A percentile compares a stretch with the other conserved stretches of the same genome.
phyloP scores from a whole-genome alignment of 2,797 vertebrate species.

The Sebastes cheni region DNA sequence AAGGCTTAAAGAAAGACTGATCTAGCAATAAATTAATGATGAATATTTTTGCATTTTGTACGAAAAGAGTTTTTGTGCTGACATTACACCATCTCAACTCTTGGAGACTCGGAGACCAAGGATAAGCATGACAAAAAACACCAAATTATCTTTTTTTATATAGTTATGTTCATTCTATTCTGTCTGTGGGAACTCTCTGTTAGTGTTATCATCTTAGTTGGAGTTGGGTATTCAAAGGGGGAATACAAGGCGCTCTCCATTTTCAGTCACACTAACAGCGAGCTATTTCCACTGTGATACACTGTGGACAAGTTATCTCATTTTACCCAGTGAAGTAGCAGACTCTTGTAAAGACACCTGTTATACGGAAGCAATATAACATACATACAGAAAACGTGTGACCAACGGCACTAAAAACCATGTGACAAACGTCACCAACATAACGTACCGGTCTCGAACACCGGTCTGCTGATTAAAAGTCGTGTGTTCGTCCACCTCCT shows the following conservation, averaged over 20 bases:
- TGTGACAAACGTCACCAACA: no score
- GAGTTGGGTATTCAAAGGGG: conserved; percentile 5
- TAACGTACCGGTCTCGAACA: no score
- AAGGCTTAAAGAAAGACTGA: not conserved
- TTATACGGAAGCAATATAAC: no score
- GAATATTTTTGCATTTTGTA: conserved; percentile 19
- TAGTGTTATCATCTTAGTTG: not conserved
- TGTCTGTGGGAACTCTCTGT: not conserved
- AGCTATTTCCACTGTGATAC: conserved; percentile 1
- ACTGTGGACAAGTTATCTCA: conserved; percentile 1
- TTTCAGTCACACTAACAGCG: conserved; percentile 13
- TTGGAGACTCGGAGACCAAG: not conserved
- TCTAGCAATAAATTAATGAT: conserved; percentile 22
- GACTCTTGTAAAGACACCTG: not conserved
- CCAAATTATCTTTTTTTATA: not conserved
- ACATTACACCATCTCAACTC: not conserved
- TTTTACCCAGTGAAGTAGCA: conserved; percentile 25
- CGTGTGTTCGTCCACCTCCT: no score
- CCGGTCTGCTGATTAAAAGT: no score
- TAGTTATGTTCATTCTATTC: not conserved
- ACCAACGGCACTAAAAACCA: no score
- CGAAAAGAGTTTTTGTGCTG: conserved; percentile 7
- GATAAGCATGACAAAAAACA: not conserved
- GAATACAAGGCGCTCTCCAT: conserved; percentile 12
- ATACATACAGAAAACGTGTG: no score